Evolutionary conservation across 2,797 vertebrate species (phyloP), one percentile per base, ranked within the genome.

Genomic region (Balearica regulorum): DNA sequence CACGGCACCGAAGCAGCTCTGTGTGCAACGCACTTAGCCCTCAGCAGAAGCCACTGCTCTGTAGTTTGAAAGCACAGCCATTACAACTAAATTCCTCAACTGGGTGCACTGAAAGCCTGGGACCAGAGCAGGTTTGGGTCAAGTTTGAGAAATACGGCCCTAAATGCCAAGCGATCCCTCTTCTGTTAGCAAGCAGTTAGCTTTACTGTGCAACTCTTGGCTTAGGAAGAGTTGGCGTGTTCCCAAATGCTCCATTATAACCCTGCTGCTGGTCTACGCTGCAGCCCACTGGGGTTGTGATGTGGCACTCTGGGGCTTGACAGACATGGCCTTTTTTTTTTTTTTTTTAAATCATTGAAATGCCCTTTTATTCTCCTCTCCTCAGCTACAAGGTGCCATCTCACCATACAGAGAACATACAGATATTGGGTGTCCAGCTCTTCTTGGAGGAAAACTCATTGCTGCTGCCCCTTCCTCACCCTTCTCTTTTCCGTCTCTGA

Each of bases 331-430:
- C 6, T 46, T 41, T 31, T n/a, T 41, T 24, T 39, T 41, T 24
- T 39, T n/a, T 25, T 15, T 13, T 29, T 15, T 10, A 58, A 65
- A 22, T 79, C 18, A 37, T 35, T 39, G 37, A 75, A 72, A 81
- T 37, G 29, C 10, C 11, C 9, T 85, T 83, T 54, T 77, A 33
- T 14, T 87, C 5, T 55, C 10, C 24, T 48, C 18, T 85, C 16
- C 68, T 83, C 61, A 49, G 17, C 1, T 5, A 53, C 35, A 65
- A 86, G 57, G 12, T 58, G 22, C 9, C 46, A 29, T 14, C 0
- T 0, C 18, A 75, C 19, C 10, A 13, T 25, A 16, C 8, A 61
- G 37, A 72, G 6, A 13, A 4, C 8, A 10, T 28, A 21, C 6
- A 46, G 18, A 33, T 25, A 41, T 28, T 44, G 22, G 16, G 10